phyloP scores from a whole-genome alignment of 2,888 invertebrate species.

The Ariolimax columbianus region DNA sequence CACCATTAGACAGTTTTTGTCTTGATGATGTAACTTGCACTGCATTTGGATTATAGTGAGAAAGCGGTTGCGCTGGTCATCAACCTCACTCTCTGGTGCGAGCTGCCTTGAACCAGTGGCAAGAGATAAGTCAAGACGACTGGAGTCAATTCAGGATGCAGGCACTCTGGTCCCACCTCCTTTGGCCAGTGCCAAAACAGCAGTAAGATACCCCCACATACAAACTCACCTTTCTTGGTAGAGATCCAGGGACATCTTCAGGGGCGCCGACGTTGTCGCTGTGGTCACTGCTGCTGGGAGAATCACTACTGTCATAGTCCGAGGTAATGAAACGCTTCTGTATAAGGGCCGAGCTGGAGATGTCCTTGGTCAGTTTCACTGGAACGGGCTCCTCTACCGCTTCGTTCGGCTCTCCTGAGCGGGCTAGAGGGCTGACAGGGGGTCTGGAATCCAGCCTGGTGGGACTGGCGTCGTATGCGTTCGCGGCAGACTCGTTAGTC shows the following conservation, averaged over 20 bases:
- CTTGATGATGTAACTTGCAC: too few relatives aligned
- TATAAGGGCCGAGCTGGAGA: slow-evolving; percentile 45
- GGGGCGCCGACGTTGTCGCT: slow-evolving; percentile 74
- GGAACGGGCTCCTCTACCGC: neutral
- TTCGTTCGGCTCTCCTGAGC: slow-evolving; percentile 8
- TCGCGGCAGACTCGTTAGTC: neutral
- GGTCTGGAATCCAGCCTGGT: neutral
- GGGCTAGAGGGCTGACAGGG: slow-evolving; percentile 32
- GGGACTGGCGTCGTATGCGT: slow-evolving; percentile 23
- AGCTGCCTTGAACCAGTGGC: too few relatives aligned
- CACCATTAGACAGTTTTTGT: too few relatives aligned
- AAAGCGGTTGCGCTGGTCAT: too few relatives aligned
- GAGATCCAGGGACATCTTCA: slow-evolving; percentile 64
- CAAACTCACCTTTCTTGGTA: slow-evolving; percentile 64
- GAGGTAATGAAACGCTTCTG: slow-evolving; percentile 74
- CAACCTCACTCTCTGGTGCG: too few relatives aligned
- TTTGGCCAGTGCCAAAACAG: too few relatives aligned
- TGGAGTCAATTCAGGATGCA: too few relatives aligned
- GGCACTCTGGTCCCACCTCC: too few relatives aligned
- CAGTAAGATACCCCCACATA: too few relatives aligned
- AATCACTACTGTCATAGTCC: slow-evolving; percentile 79
- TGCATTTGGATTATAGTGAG: too few relatives aligned
- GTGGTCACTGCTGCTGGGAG: slow-evolving; percentile 79
- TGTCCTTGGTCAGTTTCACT: neutral
- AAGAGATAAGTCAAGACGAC: too few relatives aligned